phyloP scores from a whole-genome alignment of 1,140 invertebrate species.

The Drosophila repletoides region DNA sequence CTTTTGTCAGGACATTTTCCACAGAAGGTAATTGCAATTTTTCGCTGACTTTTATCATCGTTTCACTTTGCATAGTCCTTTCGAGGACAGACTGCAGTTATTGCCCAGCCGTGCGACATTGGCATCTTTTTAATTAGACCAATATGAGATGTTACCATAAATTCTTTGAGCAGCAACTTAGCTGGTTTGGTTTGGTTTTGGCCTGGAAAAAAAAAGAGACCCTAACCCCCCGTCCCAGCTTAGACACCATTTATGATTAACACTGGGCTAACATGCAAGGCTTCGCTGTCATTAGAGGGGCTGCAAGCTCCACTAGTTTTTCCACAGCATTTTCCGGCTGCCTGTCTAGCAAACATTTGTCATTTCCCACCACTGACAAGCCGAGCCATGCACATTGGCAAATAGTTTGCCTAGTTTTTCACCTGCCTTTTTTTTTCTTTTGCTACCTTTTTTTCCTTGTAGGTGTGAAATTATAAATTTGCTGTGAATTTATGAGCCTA shows the following conservation, averaged over 20 bases:
- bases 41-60: slow-evolving; percentile 39
- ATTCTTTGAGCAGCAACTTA: slow-evolving; percentile 34
- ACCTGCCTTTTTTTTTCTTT: background rate
- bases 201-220: too few relatives aligned
- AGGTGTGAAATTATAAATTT: slow-evolving; percentile 78
- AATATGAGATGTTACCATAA: slow-evolving; percentile 49
- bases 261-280: slow-evolving; percentile 73
- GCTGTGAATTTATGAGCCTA: slow-evolving; percentile 67
- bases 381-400: slow-evolving; percentile 67
- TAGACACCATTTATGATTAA: slow-evolving; percentile 69
- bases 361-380: slow-evolving; percentile 69
- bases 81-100: background rate
- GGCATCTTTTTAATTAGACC: slow-evolving; percentile 42
- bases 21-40: slow-evolving; percentile 45
- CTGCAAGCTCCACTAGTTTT: slow-evolving; percentile 24
- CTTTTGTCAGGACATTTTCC: slow-evolving; percentile 24
- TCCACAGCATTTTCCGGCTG: slow-evolving; percentile 57
- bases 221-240: slow-evolving; percentile 12
- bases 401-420: slow-evolving; percentile 63
- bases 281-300: slow-evolving; percentile 66
- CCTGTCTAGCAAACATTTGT: slow-evolving; percentile 74
- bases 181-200: background rate
- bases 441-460: background rate
- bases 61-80: slow-evolving; percentile 15
- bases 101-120: slow-evolving; percentile 1